phyloP scores from a whole-genome alignment of 2,797 vertebrate genomes.

The Monodelphis domestica region DNA sequence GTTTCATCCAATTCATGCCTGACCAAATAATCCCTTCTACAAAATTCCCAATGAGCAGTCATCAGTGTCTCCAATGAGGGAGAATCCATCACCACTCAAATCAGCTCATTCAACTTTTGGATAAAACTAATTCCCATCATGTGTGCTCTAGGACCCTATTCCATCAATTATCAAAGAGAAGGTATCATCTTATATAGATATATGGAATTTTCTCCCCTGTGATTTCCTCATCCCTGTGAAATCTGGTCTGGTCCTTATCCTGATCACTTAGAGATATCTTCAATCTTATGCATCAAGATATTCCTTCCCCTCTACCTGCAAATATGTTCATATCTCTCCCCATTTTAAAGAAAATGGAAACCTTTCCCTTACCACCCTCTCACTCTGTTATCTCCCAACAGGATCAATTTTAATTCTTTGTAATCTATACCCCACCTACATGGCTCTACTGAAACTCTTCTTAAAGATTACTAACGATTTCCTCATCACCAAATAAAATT shows the following conservation, averaged over 20 bases:
- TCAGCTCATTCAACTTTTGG: background rate
- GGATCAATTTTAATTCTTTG: background rate
- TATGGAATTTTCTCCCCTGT: background rate
- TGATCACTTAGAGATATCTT: background rate
- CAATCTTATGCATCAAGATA: background rate
- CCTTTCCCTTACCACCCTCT: background rate
- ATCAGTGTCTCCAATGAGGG: background rate
- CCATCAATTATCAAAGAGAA: background rate
- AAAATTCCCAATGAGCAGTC: background rate
- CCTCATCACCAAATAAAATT: background rate
- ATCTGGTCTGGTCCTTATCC: background rate
- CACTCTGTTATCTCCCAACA: background rate
- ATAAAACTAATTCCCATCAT: background rate
- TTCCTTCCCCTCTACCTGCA: background rate
- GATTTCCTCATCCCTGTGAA: background rate
- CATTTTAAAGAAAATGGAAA: background rate
- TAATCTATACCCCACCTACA: background rate
- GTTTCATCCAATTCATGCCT: background rate
- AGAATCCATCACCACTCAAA: background rate
- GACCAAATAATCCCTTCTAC: background rate
- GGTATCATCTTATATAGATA: background rate
- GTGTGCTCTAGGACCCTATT: background rate
- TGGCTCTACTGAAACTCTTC: background rate
- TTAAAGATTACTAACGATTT: background rate
- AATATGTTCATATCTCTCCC: background rate